Evolutionary conservation across 2,888 invertebrate genomes (phyloP), one percentile per base, ranked within the genome.

Genomic region (Lumbricus terrestris): DNA sequence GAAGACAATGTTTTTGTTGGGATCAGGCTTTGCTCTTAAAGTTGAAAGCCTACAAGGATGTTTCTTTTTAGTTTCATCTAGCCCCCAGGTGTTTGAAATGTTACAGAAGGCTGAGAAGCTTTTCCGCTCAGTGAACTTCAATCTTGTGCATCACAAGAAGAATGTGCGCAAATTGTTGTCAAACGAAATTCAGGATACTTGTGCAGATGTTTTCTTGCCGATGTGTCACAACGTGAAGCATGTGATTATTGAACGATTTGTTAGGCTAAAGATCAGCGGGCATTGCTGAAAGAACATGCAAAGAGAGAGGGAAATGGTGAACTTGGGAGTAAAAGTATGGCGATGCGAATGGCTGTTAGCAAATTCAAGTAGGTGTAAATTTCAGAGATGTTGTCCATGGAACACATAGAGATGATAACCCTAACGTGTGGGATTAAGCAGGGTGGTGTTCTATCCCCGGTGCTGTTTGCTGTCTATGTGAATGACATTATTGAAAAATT

Each of bases 321-420:
- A 85, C 85, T 35, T 85, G 85, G 85, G 20, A 85, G 85, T 23
- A 35, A 85, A 37, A 85, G 85, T 85, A 85, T 85, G 85, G 85
- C 85, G 3, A 85, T 85, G 35, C 85, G 23, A 20, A 37, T 37
- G 34, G 83, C 37, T 35, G 85, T 85, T 23, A 35, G 4, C 35
- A 85, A 85, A 37, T 85, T 69, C n/a, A 69, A 69, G 8, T 69
- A 69, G 13, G n/a, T 69, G 16, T 40, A 40, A 40, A 11, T 40
- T 40, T 6, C 40, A 40, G 40, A 40, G 40, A 40, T 40, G 15
- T 40, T 40, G 40, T 40, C 6, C 40, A 6, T 40, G 40, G 40
- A 11, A 40, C 40, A 40, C 15, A 15, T 15, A 40, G 15, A n/a
- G n/a, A n/a, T n/a, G n/a, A n/a, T n/a, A n/a, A n/a, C n/a, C n/a